phyloP scores from a whole-genome alignment of 2,888 invertebrate species.

The Phrixothrix hirtus region DNA sequence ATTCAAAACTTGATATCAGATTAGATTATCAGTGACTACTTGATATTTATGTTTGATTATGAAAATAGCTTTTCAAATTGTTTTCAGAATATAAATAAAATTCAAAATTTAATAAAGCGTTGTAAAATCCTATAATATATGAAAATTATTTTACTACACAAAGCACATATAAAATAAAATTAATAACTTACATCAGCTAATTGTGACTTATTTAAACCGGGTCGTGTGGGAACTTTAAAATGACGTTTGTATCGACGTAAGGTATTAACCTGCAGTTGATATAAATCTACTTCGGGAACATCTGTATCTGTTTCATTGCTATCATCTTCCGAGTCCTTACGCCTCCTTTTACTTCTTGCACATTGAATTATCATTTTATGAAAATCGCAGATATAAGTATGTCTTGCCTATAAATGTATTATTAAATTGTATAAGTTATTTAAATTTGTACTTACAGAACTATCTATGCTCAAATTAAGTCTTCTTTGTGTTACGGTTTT shows the following conservation, averaged over 20 bases:
- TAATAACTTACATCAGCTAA: conserved; percentile 82
- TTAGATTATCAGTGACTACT: too few species aligned
- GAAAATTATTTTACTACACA: too few species aligned
- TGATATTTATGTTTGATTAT: too few species aligned
- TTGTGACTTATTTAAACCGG: conserved; percentile 93
- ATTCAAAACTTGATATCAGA: too few species aligned
- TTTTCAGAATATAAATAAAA: too few species aligned
- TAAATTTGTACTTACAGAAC: conserved; percentile 60
- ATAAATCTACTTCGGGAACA: conserved; percentile 90
- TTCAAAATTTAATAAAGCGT: too few species aligned
- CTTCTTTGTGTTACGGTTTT: conserved; percentile 91
- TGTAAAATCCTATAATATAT: too few species aligned
- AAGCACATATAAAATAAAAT: too few species aligned
- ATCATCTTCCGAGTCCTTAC: conserved; percentile 93
- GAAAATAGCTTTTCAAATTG: too few species aligned
- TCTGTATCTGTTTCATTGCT: conserved; percentile 93
- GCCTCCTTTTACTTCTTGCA: conserved; percentile 87
- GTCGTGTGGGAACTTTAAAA: conserved; percentile 88
- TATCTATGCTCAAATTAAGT: conserved; percentile 86
- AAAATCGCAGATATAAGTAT: conserved; percentile 95
- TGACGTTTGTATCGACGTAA: conserved; percentile 90
- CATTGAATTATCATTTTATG: conserved; percentile 96
- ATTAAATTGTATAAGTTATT: background rate
- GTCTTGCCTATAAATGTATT: conserved; percentile 71
- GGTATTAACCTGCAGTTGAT: conserved; percentile 93